phyloP scores from a whole-genome alignment of 2,113 vertebrate species.

The Epinephelus fuscoguttatus region DNA sequence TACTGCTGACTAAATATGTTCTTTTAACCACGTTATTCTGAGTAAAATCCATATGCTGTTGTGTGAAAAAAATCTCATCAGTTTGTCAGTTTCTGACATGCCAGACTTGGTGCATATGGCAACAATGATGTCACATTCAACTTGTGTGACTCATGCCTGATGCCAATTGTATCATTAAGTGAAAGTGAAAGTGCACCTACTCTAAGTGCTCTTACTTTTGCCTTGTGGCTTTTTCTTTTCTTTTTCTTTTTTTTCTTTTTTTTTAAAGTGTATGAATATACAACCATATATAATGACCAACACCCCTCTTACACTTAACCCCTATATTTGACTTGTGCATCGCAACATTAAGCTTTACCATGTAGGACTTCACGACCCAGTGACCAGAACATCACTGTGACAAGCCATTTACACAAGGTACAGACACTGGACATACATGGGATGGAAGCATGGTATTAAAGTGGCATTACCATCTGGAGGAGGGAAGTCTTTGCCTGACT shows the following conservation, averaged over 20 bases:
- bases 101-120: background rate
- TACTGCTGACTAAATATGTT: background rate
- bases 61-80: background rate
- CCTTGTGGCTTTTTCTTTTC: background rate
- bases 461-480: background rate
- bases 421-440: background rate
- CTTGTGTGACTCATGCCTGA: background rate
- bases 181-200: background rate
- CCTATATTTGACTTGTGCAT: background rate
- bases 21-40: background rate
- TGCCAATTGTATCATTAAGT: background rate
- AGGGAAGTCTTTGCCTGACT: background rate
- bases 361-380: background rate
- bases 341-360: background rate
- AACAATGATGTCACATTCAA: background rate
- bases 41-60: background rate
- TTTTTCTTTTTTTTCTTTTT: too few relatives aligned
- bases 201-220: background rate
- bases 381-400: slow-evolving; percentile 5
- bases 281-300: background rate
- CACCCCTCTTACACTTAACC: background rate
- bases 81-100: background rate
- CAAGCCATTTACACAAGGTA: background rate
- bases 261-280: background rate
- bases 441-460: background rate